Conservation (phyloP, 2,113 vertebrate species). For the Tetraodon nigroviridis region DNA sequence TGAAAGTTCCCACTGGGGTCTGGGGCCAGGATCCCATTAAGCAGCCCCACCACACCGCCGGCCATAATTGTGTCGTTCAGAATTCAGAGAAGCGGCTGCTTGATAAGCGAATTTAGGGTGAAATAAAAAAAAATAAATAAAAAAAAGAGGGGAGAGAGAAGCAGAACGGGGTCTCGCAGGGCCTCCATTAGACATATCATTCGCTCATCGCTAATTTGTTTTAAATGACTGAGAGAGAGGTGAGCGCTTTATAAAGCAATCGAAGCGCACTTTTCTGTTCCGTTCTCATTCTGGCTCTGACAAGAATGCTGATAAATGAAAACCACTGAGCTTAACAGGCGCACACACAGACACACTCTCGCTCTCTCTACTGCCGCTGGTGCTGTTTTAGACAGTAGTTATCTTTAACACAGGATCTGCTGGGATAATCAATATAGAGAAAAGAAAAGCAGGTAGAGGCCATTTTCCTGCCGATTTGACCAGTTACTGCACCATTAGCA, state of each 20-base stretch:
- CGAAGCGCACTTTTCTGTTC: slow-evolving; percentile 3
- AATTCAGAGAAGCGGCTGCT: slow-evolving; percentile 74
- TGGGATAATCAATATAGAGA: slow-evolving; percentile 46
- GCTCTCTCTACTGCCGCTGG: slow-evolving; percentile 10
- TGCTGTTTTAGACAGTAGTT: slow-evolving; percentile 39
- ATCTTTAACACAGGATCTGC: slow-evolving; percentile 43
- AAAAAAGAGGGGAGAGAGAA: slow-evolving; percentile 15
- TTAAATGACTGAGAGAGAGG: slow-evolving; percentile 71
- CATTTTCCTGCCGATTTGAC: neutral
- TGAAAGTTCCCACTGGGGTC: slow-evolving; percentile 76
- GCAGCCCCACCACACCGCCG: slow-evolving; percentile 71
- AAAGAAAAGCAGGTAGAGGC: neutral
- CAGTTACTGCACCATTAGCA: neutral
- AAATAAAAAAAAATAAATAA: slow-evolving; percentile 64
- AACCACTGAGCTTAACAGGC: slow-evolving; percentile 47
- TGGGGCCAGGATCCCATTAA: slow-evolving; percentile 78
- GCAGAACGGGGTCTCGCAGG: slow-evolving; percentile 55
- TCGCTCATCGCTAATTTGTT: slow-evolving; percentile 68
- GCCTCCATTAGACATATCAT: slow-evolving; percentile 65
- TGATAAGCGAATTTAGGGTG: slow-evolving; percentile 75
- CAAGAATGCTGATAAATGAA: slow-evolving; percentile 55
- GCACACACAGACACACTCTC: slow-evolving; percentile 4
- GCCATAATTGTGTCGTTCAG: slow-evolving; percentile 78
- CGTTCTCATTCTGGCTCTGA: slow-evolving; percentile 21
- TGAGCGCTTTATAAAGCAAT: slow-evolving; percentile 58